Conservation (phyloP, 2,113 vertebrate species). For the Pachycephala philippinensis region DNA sequence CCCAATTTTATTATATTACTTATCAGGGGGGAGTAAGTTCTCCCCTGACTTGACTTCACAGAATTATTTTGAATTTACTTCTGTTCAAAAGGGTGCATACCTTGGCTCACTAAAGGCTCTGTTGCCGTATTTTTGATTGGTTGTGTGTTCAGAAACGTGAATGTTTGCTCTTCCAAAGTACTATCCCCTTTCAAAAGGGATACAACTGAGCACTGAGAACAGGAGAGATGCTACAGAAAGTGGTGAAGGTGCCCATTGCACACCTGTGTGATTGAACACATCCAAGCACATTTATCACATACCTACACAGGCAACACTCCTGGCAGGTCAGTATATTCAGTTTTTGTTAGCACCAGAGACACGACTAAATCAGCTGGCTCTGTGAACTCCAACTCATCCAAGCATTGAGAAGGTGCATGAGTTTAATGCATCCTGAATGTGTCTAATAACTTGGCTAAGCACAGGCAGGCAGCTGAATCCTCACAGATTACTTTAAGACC, state of each 20-base stretch:
- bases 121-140: not conserved
- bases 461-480: constrained; percentile 6
- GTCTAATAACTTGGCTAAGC: constrained; percentile 5
- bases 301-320: not conserved
- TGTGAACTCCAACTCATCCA: not conserved
- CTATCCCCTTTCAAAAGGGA: not conserved
- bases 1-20: not conserved
- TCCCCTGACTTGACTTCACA: not conserved
- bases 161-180: not conserved
- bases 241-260: not conserved
- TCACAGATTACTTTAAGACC: constrained; percentile 20
- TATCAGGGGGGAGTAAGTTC: not conserved
- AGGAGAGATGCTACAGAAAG: not conserved
- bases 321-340: not conserved
- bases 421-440: not conserved
- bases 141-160: not conserved
- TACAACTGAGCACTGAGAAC: not conserved
- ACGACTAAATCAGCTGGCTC: not conserved
- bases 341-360: not conserved
- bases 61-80: not conserved
- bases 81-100: not conserved
- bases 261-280: not conserved
- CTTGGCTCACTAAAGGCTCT: not conserved
- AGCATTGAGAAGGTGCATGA: not conserved
- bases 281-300: not conserved